Base-by-base conservation (phyloP, 1,140 invertebrate species). In the Drepana arcuata region DNA sequence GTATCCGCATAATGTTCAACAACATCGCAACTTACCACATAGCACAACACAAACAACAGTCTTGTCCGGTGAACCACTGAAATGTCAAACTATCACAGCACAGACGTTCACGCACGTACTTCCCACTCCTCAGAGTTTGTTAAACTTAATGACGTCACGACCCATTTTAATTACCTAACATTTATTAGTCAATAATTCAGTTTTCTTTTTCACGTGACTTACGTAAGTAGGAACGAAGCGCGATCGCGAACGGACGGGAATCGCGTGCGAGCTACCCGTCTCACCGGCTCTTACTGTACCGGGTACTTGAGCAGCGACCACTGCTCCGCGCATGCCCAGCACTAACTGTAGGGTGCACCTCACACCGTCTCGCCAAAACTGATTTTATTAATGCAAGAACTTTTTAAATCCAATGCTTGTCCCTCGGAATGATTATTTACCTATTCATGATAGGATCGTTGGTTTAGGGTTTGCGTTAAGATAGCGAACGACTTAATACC, bases 281-380 rank as follows among this genome's bases (percentile, higher is more conserved):
- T 51, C 59, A 67, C 52, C 56, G 43, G 44, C 46, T 60, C 58
- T 47, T 60, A 74, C 70, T 69, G 51, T 68, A 54, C 53, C 50
- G 41, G 34, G 41, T 34, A n/a, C n/a, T n/a, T n/a, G n/a, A n/a
- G n/a, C n/a, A n/a, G n/a, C 37, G 37, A 46, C 40, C 36, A 18
- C 46, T n/a, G 28, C 58, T 68, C 44, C 56, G 74, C 74, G 74
- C 74, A 75, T 75, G 70, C 58, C 66, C 46, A 57, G 50, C 52
- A 63, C n/a, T n/a, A n/a, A n/a, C 59, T 61, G 53, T 66, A 61
- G 68, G 57, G 51, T 64, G 49, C 46, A 61, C 62, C 62, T 58
- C 61, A 66, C 69, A 64, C 61, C 58, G 40, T 46, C 44, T 39
- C 45, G 37, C 61, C n/a, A 39, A 39, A 62, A 64, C 56, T 58